Evolutionary conservation across 1,140 invertebrate species (phyloP), one percentile per base, ranked within the genome.

Genomic region (Zaprionus davidi): DNA sequence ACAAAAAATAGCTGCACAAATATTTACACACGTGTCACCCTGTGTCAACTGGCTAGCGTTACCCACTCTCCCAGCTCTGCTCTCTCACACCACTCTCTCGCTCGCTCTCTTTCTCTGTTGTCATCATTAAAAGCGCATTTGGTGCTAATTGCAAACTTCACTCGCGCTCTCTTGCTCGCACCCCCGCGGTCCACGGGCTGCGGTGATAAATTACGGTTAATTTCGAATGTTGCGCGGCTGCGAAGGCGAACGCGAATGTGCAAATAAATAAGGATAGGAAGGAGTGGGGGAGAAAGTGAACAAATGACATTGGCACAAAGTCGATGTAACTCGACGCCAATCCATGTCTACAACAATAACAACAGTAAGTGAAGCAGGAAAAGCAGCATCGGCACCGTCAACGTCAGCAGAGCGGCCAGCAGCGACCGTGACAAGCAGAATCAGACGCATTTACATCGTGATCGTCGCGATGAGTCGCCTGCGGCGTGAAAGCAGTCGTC

Each of bases 401-500:
- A 44, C 58, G 41, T 20, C 51, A 63, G 53, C 46, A 56, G 59
- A 64, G 49, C 67, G 34, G 31, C 22, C 9, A 34, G 9, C 71
- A 62, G 71, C 55, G 44, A 53, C 76, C 15, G 26, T 64, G 65
- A 68, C 38, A 59, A 79, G 68, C 63, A 74, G 75, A 73, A 68
- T 66, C 82, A 77, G 70, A 51, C 69, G 83, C 83, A 82, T 82
- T 82, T 77, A 63, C 70, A 58, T 73, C 76, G 82, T 79, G 81
- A 82, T 81, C 84, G 84, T 78, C 53, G 77, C 74, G 71, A 92
- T 92, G 91, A 92, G 91, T 90, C 91, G 91, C 79, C 78, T 88
- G 66, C 78, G 91, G 76, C 91, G 91, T 76, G 87, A 92, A 80
- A 91, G 79, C 73, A 88, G 91, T 71, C 88, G 86, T 57, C 86